Evolutionary conservation across 64 coral and sea anemone species (phyloP).

Genomic region (Montipora efflorescens): DNA sequence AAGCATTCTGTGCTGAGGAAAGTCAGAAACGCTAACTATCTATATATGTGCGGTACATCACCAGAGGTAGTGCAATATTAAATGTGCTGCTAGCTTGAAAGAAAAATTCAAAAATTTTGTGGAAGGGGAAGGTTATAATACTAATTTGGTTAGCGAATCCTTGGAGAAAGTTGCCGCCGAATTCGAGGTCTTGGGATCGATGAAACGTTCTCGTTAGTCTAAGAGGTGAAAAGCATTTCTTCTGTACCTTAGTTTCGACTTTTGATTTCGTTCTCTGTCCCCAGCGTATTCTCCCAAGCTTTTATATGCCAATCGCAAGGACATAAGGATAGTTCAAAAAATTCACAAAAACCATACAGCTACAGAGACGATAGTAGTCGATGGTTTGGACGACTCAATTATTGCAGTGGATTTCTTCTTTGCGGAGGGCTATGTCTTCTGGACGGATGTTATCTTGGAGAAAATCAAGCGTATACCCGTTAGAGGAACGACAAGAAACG

Average conservation of each 20-base stretch:
- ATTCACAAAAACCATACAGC: conserved; percentile 45
- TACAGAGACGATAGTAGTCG: conserved; percentile 64
- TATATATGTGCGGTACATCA: no score
- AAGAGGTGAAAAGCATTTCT: not conserved
- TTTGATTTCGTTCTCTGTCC: not conserved
- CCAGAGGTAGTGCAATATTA: no score
- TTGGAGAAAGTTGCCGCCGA: conserved; percentile 10
- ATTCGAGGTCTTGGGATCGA: not conserved
- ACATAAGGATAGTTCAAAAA: conserved; percentile 71
- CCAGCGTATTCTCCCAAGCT: conserved; percentile 74
- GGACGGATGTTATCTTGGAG: conserved; percentile 84
- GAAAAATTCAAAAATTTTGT: not conserved
- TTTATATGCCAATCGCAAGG: conserved; percentile 86
- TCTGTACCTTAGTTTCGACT: not conserved
- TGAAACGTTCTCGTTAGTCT: not conserved
- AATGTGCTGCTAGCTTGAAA: no score
- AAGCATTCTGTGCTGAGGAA: not conserved
- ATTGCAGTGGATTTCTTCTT: conserved; percentile 80
- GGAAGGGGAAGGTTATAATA: not conserved
- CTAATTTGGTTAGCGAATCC: conserved; percentile 42
- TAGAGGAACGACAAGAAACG: conserved; percentile 27
- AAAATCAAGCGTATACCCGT: conserved; percentile 84
- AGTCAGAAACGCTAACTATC: no score
- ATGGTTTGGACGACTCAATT: conserved; percentile 70
- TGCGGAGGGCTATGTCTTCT: conserved; percentile 64